Evolutionary conservation across 2,888 invertebrate genomes (phyloP).

Genomic region (Acleris literana): DNA sequence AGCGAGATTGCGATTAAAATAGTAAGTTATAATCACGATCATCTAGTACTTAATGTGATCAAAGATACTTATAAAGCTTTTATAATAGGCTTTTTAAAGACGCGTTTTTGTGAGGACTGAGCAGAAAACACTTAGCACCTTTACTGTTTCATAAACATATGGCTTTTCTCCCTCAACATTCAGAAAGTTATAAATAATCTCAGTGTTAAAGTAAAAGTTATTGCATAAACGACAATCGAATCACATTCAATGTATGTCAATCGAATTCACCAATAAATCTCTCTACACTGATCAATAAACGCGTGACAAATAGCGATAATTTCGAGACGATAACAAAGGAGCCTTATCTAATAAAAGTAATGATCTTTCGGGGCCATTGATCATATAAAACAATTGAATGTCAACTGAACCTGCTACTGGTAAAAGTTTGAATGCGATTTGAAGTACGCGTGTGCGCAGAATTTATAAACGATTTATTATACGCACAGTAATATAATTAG

Average conservation of each 20-base stretch:
- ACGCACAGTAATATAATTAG: background rate
- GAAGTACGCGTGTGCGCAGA: background rate
- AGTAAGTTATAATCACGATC: background rate
- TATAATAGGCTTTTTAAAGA: too few species aligned
- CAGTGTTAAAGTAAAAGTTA: background rate
- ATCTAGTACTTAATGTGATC: too few species aligned
- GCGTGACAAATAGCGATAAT: slow-evolving; percentile 34
- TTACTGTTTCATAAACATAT: background rate
- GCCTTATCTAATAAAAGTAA: slow-evolving; percentile 33
- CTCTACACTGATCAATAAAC: slow-evolving; percentile 26
- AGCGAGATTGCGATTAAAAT: slow-evolving; percentile 28
- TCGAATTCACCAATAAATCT: slow-evolving; percentile 18
- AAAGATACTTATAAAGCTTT: too few species aligned
- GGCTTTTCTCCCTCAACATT: background rate
- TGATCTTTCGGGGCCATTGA: slow-evolving; percentile 19
- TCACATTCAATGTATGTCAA: slow-evolving; percentile 18
- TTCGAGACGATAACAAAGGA: slow-evolving; percentile 30
- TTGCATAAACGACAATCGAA: background rate
- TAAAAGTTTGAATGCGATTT: slow-evolving; percentile 1
- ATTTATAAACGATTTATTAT: background rate
- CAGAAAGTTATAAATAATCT: background rate
- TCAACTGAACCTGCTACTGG: slow-evolving; percentile 28
- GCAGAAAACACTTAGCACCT: too few species aligned
- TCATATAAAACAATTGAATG: slow-evolving; percentile 34
- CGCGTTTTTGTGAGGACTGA: too few species aligned